Evolutionary conservation across 2,888 invertebrate genomes (phyloP), one percentile per base, ranked within the genome.

Genomic region (Mythimna loreyi): DNA sequence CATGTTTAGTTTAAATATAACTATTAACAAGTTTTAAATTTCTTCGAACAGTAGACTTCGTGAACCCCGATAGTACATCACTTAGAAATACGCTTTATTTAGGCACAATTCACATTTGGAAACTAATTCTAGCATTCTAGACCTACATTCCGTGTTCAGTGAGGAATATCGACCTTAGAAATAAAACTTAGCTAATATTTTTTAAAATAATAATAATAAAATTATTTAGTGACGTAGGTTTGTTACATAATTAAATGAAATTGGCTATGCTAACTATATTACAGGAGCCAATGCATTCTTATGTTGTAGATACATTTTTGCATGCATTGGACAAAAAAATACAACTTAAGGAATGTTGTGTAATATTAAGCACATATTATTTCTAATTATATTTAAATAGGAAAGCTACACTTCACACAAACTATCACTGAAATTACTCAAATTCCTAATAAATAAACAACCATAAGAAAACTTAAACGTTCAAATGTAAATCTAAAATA

Each of bases 71-170:
- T 84, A 82, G 81, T 82, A 83, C 80, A 80, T 86, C 83, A 86
- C 86, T 88, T 88, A 86, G 80, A 84, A 82, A 83, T 89, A 90
- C 86, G 84, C 89, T 80, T 92, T 91, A 87, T 92, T 92, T 92
- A 96, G 95, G 95, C 95, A 96, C 95, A 90, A 93, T 93, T 94
- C 93, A 93, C 91, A 90, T 93, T 88, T 85, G 87, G 89, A 90
- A 87, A 90, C 93, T 94, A 94, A 79, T 85, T 90, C 95, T 95
- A 95, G 95, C 94, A 89, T 91, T 90, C 93, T 94, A 94, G 78
- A 86, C 83, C 89, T 92, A 92, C 87, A 60, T 76, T 85, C 80
- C 82, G 78, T 62, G 75, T 88, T 85, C 88, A 90, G 88, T 87
- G 87, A 89, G 88, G 86, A 79, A 72, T 52, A 49, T 71, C 33